Evolutionary conservation across 2,113 vertebrate species (phyloP), one percentile per base, ranked within the genome.

Genomic region (Takifugu flavidus): DNA sequence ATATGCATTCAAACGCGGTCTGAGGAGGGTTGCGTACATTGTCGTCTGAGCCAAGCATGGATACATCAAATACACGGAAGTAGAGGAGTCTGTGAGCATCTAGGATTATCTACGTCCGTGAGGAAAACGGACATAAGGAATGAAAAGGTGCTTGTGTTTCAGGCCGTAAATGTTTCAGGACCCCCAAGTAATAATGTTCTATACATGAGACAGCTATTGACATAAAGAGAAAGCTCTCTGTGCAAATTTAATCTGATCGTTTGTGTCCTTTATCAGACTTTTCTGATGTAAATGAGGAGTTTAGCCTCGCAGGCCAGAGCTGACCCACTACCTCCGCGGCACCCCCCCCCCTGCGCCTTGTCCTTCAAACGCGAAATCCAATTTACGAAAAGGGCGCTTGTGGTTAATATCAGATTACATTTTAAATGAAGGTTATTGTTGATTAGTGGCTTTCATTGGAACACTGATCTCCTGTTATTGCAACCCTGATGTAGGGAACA

Each of bases 341-440:
- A 2, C 42, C 53, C 51, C 26, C 51, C 13, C 51, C 51, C 13
- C 28, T 53, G 49, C 5, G 47, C 20, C 56, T 25, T 53, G 84
- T 77, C 80, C 71, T 89, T 88, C 82, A 76, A 46, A 76, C 77
- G 79, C 65, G 56, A 77, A 87, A 87, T 85, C 77, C 75, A 86
- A 82, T 86, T 78, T 85, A 69, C 28, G 2, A 25, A 72, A 67
- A 73, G 85, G 74, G 66, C 75, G n/a, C 67, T 52, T 79, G 77
- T 67, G 62, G 69, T 69, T 81, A 70, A 83, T 82, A 86, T 77
- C 61, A 84, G 72, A 82, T 83, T 87, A 77, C 66, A 74, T 70
- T 86, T 75, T 85, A 87, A 89, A 89, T 88, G 58, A 88, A 83
- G 77, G 78, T 78, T 80, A 80, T 59, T 72, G 74, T 75, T 86